Evolutionary conservation across 2,113 vertebrate genomes (phyloP), one percentile per base, ranked within the genome.

Genomic region (Gnathonemus echidnorhynchus): DNA sequence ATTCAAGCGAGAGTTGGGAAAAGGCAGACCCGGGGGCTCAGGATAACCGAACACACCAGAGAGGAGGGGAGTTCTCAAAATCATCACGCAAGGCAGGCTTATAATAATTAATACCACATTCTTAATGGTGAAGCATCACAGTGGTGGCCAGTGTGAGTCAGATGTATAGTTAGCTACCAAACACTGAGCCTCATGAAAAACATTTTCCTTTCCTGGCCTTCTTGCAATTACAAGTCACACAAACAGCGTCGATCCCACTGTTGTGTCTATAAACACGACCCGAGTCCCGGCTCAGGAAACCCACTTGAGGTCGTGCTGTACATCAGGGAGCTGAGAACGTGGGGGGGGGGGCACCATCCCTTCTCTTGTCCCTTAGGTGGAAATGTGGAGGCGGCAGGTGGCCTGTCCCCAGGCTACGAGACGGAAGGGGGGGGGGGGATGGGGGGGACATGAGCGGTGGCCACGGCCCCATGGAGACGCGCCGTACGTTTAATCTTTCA

Each of bases 401-500:
- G 86, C 46, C 49, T 53, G 49, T 87, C 84, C 46, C 84, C 84
- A 86, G 84, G 84, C 46, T 49, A 86, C n/a, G 5, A 17, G 46
- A 19, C n/a, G 52, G 21, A 46, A 35, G 11, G 4, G 49, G 31
- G 2, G 66, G 27, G 62, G n/a, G 4, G 4, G 46, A 46, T 46
- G 48, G 50, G 35, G 35, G 70, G 70, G 31, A 3, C 31, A 39
- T 8, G 5, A 19, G 70, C 0, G 39, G n/a, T n/a, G 27, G 46
- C 10, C 86, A 5, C n/a, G 0, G 95, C 94, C 91, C 93, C 95
- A 93, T 90, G 10, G 91, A 95, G 92, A 95, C 94, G 94, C 95
- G 95, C 95, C 94, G 95, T 93, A 95, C 94, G 93, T 93, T 93
- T 96, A 92, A 96, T 96, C 96, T 96, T 96, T 96, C 93, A 96